These are phyloP conservation scores for Muntiacus muntjak DNA, from an alignment of 2,113 vertebrate species.

Conservation along the genomic window DNA sequence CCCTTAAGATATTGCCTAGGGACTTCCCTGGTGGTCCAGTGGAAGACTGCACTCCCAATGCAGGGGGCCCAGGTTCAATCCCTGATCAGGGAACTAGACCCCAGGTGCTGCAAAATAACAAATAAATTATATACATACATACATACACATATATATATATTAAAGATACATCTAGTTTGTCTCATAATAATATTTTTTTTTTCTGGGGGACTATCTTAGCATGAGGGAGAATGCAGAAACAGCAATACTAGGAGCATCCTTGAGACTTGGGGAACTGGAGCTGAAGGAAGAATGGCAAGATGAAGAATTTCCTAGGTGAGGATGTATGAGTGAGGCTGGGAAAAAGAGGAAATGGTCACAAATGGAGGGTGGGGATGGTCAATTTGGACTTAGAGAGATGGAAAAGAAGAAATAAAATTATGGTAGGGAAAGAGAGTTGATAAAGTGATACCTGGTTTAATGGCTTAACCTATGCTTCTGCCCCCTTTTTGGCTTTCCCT, in stretches of 20 bases:
- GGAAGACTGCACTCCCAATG: neutral
- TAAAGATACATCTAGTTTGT: neutral
- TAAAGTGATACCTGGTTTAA: neutral
- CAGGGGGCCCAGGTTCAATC: neutral
- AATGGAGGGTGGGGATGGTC: neutral
- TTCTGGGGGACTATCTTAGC: neutral
- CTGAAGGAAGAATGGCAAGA: slow-evolving; percentile 89
- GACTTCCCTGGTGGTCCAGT: neutral
- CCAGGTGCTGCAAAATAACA: neutral
- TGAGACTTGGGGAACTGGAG: slow-evolving; percentile 73
- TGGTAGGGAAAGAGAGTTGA: neutral
- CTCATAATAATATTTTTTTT: neutral
- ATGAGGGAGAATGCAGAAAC: neutral
- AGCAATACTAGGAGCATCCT: neutral
- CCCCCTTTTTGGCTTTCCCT: neutral
- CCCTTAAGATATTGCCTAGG: neutral
- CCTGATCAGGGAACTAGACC: neutral
- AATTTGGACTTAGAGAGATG: neutral
- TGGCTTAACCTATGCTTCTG: neutral
- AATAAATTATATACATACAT: neutral
- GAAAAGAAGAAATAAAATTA: neutral
- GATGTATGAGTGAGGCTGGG: neutral
- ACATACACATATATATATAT: neutral
- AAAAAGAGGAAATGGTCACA: neutral
- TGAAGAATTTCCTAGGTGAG: slow-evolving; percentile 86